A percentile compares a stretch with the other conserved stretches of the same genome.
Evolutionary conservation across 2,888 invertebrate species (phyloP).

Genomic region (Ornithoptera alexandrae): DNA sequence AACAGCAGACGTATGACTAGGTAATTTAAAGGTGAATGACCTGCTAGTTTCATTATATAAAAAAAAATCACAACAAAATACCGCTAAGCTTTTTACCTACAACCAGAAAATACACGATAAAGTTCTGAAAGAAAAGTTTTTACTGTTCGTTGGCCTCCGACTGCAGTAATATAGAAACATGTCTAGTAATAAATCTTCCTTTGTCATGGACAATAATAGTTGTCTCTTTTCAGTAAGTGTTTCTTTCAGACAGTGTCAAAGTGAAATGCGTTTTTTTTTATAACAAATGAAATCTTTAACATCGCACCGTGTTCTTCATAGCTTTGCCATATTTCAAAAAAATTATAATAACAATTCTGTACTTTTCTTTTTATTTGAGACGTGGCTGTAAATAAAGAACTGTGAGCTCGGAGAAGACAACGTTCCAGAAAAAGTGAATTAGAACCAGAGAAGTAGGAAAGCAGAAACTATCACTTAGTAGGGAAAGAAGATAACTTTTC

Average conservation of each 20-base stretch:
- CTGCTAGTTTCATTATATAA: too few species aligned
- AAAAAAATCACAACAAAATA: too few species aligned
- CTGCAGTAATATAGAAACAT: conserved; percentile 1
- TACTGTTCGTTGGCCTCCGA: not conserved
- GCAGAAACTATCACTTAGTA: too few species aligned
- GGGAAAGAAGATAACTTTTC: too few species aligned
- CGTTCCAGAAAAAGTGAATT: too few species aligned
- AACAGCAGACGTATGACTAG: too few species aligned
- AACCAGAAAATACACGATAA: not conserved
- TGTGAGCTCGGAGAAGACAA: too few species aligned
- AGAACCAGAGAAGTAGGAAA: too few species aligned
- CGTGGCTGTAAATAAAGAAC: too few species aligned
- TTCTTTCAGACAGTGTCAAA: not conserved
- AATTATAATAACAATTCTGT: too few species aligned
- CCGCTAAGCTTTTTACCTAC: too few species aligned
- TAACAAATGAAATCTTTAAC: not conserved
- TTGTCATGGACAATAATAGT: conserved; percentile 1
- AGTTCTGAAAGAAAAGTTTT: not conserved
- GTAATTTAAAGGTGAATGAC: too few species aligned
- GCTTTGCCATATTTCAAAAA: not conserved
- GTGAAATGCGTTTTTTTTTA: not conserved
- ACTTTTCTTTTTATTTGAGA: not conserved
- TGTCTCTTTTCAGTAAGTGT: conserved; percentile 1
- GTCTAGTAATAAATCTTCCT: conserved; percentile 1
- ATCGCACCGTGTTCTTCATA: not conserved